phyloP scores from a whole-genome alignment of 2,113 vertebrate species.

The Corythoichthys intestinalis region DNA sequence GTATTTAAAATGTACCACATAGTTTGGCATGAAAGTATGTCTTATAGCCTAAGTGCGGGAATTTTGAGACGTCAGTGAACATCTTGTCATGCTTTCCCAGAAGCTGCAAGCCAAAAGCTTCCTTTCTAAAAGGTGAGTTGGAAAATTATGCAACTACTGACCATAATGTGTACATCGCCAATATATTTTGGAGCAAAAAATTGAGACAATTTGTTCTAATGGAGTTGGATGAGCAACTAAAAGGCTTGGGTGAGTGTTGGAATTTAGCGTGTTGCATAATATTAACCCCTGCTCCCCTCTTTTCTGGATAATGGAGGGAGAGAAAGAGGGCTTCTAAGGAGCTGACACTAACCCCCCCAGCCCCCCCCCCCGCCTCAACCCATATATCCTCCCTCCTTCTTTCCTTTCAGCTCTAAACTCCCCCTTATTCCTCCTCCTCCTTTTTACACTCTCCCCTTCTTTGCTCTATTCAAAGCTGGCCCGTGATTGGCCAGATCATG shows the following conservation, averaged over 20 bases:
- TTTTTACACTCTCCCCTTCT: constrained; percentile 56
- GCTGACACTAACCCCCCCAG: constrained; percentile 48
- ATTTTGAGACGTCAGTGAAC: no score
- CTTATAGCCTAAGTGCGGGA: no score
- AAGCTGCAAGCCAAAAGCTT: neutral
- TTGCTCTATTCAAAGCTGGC: constrained; percentile 51
- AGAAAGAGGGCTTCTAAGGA: constrained; percentile 65
- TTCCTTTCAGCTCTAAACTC: constrained; percentile 55
- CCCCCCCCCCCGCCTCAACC: neutral
- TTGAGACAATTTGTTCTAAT: neutral
- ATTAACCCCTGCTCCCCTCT: constrained; percentile 78
- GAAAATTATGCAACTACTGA: neutral
- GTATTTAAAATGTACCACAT: no score
- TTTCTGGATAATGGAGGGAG: constrained; percentile 55
- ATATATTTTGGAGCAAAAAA: neutral
- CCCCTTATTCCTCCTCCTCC: constrained; percentile 24
- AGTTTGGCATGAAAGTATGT: no score
- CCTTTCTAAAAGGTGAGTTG: neutral
- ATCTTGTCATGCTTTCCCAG: neutral
- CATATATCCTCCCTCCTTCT: constrained; percentile 43
- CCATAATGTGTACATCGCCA: neutral
- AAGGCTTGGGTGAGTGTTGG: constrained; percentile 51
- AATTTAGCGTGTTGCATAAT: constrained; percentile 76
- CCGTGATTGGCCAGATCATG: constrained; percentile 67
- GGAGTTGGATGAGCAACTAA: constrained; percentile 2